Conservation (phyloP, 2,888 invertebrate genomes). For the Amitus sp. region DNA sequence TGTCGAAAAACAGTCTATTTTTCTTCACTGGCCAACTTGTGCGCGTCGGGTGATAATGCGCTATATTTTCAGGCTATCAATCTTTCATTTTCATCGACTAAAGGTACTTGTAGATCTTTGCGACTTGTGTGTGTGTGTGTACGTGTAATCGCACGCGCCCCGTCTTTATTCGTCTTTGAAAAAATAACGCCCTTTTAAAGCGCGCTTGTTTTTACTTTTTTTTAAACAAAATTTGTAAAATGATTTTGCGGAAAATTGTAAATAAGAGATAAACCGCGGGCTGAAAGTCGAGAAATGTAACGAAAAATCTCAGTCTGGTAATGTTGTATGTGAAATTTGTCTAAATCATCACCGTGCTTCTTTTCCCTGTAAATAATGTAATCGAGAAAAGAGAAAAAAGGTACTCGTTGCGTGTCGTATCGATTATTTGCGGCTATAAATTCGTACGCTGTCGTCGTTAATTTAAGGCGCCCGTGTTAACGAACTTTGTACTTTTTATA, state of each 20-base stretch:
- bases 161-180: too few relatives aligned
- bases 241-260: too few relatives aligned
- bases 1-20: too few relatives aligned
- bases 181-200: too few relatives aligned
- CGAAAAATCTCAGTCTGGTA: too few relatives aligned
- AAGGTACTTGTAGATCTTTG: slow-evolving; percentile 27
- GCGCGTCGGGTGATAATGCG: slow-evolving; percentile 6
- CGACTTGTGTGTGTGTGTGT: slow-evolving; percentile 19
- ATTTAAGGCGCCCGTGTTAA: slow-evolving; percentile 40
- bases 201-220: too few relatives aligned
- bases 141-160: slow-evolving; percentile 27
- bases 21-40: too few relatives aligned
- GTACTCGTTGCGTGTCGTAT: slow-evolving; percentile 1
- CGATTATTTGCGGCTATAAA: slow-evolving; percentile 41
- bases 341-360: slow-evolving; percentile 12
- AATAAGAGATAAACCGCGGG: too few relatives aligned
- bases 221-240: too few relatives aligned
- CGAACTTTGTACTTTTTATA: slow-evolving; percentile 42
- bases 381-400: not conserved
- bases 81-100: slow-evolving; percentile 20
- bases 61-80: slow-evolving; percentile 7
- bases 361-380: slow-evolving; percentile 48
- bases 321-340: not conserved
- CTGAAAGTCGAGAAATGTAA: too few relatives aligned
- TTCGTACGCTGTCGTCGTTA: slow-evolving; percentile 40